Percentiles rank a stretch among this genome's conserved stretches.
Evolutionary conservation across 2,113 vertebrate species (phyloP).

Genomic region (Anarhynchus alexandrinus): DNA sequence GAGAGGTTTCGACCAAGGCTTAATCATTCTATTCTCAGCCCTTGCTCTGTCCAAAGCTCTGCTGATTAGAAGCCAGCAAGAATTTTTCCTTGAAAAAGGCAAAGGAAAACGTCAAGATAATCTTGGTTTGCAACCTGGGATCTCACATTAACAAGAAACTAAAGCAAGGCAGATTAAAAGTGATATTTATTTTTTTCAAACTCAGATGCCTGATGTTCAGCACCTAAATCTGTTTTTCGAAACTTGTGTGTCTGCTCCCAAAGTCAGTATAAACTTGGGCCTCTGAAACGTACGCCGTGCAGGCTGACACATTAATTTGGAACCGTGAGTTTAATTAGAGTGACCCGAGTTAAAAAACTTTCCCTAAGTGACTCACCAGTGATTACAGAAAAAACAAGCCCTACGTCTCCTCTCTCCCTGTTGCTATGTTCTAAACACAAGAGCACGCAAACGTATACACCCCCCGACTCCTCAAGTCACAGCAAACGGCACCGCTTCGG

Average conservation of each 20-base stretch:
- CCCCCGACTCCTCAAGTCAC: background rate
- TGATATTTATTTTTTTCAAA: background rate
- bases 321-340: background rate
- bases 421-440: background rate
- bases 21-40: constrained; percentile 26
- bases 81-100: constrained; percentile 20
- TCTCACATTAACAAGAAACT: background rate
- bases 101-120: background rate
- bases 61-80: background rate
- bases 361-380: background rate
- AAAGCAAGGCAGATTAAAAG: background rate
- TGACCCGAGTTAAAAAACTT: background rate
- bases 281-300: background rate
- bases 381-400: background rate
- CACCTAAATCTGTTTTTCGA: background rate
- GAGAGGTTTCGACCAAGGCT: background rate
- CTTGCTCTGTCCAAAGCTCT: background rate
- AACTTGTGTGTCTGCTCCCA: background rate
- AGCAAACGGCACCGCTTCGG: background rate
- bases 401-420: background rate
- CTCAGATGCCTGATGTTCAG: background rate
- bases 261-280: background rate
- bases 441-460: background rate
- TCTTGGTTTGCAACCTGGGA: background rate
- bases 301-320: background rate